Evolutionary conservation across 1,140 invertebrate genomes (phyloP).

Genomic region (Atta colombica): DNA sequence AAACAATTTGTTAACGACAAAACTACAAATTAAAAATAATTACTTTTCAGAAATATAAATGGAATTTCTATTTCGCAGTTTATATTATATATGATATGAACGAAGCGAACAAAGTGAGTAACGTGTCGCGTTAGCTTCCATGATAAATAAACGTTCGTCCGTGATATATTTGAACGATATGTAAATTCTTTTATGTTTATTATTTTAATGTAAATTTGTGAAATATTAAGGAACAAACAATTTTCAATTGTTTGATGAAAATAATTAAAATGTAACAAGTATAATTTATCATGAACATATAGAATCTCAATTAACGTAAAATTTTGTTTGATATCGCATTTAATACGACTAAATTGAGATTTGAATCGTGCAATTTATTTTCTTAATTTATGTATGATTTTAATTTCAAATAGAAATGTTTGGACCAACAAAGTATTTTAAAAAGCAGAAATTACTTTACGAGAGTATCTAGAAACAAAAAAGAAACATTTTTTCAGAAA

Average conservation of each 20-base stretch:
- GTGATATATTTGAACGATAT: background rate
- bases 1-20: conserved; percentile 12
- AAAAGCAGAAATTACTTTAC: background rate
- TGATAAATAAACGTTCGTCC: background rate
- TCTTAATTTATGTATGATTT: background rate
- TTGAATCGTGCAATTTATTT: conserved; percentile 12
- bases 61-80: conserved; percentile 28
- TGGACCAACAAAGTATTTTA: background rate
- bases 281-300: conserved; percentile 17
- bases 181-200: background rate
- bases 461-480: background rate
- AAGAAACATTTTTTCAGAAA: background rate
- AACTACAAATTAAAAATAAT: background rate
- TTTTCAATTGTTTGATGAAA: background rate
- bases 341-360: conserved; percentile 30
- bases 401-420: background rate
- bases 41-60: background rate
- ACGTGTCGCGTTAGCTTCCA: background rate
- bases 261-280: conserved; percentile 24
- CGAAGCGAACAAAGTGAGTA: background rate
- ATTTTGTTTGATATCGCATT: conserved; percentile 25
- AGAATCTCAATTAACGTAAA: background rate
- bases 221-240: conserved; percentile 11
- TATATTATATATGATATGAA: background rate
- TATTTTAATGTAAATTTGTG: background rate